These are phyloP conservation scores for Xylophagus ater DNA, from an alignment of 2,888 invertebrate species.

Conservation along the genomic window DNA sequence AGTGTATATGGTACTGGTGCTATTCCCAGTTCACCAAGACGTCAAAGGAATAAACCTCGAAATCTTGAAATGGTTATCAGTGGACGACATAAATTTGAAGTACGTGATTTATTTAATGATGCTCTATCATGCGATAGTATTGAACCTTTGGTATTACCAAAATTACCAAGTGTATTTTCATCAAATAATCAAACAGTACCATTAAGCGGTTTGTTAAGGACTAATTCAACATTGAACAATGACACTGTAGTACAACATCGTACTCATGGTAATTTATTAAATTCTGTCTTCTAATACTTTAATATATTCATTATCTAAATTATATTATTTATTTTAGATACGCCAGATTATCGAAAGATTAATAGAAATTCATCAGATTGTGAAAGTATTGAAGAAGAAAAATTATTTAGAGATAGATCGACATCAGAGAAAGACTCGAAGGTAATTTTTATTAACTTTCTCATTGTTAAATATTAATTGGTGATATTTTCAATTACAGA, in stretches of 20 bases:
- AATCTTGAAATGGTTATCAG: conserved; percentile 64
- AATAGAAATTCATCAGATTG: conserved; percentile 32
- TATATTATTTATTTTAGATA: too few species aligned
- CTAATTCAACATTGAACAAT: conserved; percentile 34
- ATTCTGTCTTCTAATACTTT: too few species aligned
- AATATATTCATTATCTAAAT: too few species aligned
- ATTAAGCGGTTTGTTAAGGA: conserved; percentile 33
- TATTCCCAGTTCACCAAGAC: conserved; percentile 31
- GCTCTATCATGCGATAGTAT: conserved; percentile 37
- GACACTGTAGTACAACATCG: too few species aligned
- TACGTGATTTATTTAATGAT: conserved; percentile 51
- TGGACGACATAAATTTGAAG: conserved; percentile 63
- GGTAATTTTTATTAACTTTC: conserved; percentile 18
- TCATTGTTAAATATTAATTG: background rate
- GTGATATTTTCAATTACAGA: conserved; percentile 10
- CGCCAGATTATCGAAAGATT: conserved; percentile 13
- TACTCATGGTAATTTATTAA: too few species aligned
- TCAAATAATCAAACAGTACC: conserved; percentile 32
- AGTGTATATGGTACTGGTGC: conserved; percentile 16
- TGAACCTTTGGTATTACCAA: conserved; percentile 35
- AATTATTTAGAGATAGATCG: conserved; percentile 53
- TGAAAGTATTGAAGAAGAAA: conserved; percentile 51
- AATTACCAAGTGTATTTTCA: conserved; percentile 29
- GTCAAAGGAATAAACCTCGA: conserved; percentile 45
- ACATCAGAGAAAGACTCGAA: conserved; percentile 41